Evolutionary conservation across 2,888 invertebrate genomes (phyloP).

Genomic region (Lithophane socia): DNA sequence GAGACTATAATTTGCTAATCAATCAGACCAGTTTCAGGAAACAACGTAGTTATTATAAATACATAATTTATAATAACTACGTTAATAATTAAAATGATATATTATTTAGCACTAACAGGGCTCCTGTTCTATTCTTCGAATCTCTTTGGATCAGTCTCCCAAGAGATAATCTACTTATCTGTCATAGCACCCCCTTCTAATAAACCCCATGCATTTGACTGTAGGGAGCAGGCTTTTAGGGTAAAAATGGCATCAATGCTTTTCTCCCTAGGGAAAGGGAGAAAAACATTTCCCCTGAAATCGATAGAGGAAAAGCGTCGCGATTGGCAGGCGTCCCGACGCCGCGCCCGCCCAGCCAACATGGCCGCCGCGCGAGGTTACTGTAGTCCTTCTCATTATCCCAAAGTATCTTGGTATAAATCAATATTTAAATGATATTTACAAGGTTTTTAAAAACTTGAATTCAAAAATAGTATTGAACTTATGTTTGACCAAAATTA

Average conservation of each 20-base stretch:
- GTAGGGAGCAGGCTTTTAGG: slow-evolving; percentile 15
- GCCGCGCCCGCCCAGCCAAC: slow-evolving; percentile 80
- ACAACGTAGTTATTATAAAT: too few relatives aligned
- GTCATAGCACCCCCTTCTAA: slow-evolving; percentile 4
- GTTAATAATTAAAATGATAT: neutral
- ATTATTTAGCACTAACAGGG: neutral
- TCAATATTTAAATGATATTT: slow-evolving; percentile 10
- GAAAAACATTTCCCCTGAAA: slow-evolving; percentile 80
- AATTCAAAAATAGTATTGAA: neutral
- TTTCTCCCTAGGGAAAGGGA: slow-evolving; percentile 61
- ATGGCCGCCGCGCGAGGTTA: slow-evolving; percentile 81
- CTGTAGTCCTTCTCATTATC: slow-evolving; percentile 43
- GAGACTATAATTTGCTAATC: neutral
- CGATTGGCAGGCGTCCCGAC: slow-evolving; percentile 82
- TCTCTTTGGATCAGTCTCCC: slow-evolving; percentile 9
- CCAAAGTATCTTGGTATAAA: neutral
- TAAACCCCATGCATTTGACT: slow-evolving; percentile 13
- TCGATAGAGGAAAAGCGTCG: slow-evolving; percentile 83
- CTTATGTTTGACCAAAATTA: slow-evolving; percentile 12
- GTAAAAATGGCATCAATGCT: slow-evolving; percentile 11
- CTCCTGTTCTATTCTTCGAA: neutral
- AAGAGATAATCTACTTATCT: neutral
- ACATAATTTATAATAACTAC: neutral
- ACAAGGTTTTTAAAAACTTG: neutral
- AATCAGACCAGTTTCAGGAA: neutral